Percentiles rank a stretch among this genome's conserved stretches.
Evolutionary conservation across 1,140 invertebrate genomes (phyloP).

Genomic region (Cephus cinctus): DNA sequence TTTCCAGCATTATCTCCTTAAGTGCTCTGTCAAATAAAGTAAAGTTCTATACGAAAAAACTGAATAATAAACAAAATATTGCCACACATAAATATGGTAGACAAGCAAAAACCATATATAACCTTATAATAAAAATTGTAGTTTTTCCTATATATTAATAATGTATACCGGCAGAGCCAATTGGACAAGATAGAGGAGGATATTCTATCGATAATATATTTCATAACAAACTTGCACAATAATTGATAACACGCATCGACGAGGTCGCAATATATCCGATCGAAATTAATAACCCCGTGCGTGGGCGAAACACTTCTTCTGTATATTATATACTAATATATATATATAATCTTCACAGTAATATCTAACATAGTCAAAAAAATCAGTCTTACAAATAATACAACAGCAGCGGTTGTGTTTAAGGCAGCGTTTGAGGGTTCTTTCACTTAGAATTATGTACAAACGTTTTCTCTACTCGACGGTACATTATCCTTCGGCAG

Average conservation of each 20-base stretch:
- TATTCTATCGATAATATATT: slow-evolving; percentile 24
- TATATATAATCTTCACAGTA: slow-evolving; percentile 12
- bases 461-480: background rate
- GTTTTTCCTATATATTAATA: too few species aligned
- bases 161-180: too few species aligned
- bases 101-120: too few species aligned
- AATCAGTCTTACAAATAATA: slow-evolving; percentile 41
- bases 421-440: too few species aligned
- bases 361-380: slow-evolving; percentile 20
- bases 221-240: slow-evolving; percentile 36
- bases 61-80: too few species aligned
- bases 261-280: slow-evolving; percentile 3
- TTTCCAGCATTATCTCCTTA: too few species aligned
- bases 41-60: too few species aligned
- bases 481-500: too few species aligned
- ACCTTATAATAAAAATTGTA: too few species aligned
- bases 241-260: slow-evolving; percentile 16
- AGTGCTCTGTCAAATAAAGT: too few species aligned
- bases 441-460: slow-evolving; percentile 5
- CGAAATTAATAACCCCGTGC: slow-evolving; percentile 3
- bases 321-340: slow-evolving; percentile 2
- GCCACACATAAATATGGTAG: too few species aligned
- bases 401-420: slow-evolving; percentile 26
- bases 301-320: slow-evolving; percentile 1
- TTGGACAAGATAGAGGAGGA: too few species aligned